Percentiles rank a stretch among this genome's conserved stretches.
Conservation (phyloP, 1,140 invertebrate genomes). For the Papilio aristodemus region DNA sequence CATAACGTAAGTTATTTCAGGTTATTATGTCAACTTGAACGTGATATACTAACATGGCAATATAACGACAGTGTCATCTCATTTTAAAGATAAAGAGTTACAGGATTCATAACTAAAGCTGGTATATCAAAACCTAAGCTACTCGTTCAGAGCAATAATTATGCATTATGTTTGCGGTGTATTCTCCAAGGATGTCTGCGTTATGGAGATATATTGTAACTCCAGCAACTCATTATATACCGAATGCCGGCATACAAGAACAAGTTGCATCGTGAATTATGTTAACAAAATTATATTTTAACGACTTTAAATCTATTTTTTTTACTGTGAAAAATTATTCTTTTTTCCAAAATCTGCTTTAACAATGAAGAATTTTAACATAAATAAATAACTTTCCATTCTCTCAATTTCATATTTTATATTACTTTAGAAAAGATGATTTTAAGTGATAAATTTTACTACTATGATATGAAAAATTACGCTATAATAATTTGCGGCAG, state of each 20-base stretch:
- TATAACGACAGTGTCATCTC: no score
- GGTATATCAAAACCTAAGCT: neutral
- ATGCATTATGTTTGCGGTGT: slow-evolving; percentile 13
- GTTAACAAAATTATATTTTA: slow-evolving; percentile 14
- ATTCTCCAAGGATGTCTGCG: slow-evolving; percentile 10
- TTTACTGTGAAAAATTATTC: no score
- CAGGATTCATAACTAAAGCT: neutral
- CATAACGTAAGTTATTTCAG: neutral
- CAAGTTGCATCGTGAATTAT: slow-evolving; percentile 8
- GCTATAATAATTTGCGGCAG: no score
- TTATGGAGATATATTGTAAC: slow-evolving; percentile 19
- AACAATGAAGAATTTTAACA: no score
- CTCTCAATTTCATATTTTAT: no score
- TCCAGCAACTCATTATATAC: slow-evolving; percentile 2
- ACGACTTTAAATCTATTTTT: slow-evolving; percentile 12
- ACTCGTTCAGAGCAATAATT: slow-evolving; percentile 11
- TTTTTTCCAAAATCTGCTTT: no score
- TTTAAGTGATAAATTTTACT: no score
- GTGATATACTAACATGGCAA: no score
- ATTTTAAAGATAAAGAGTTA: neutral
- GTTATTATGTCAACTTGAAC: neutral
- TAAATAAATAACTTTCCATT: no score
- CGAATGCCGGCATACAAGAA: neutral
- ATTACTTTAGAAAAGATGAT: no score
- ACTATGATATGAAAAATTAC: no score